A percentile compares a stretch with the other conserved stretches of the same genome.
These are phyloP conservation scores for Oxyura jamaicensis DNA, from an alignment of 2,113 vertebrate genomes.

Conservation along the genomic window DNA sequence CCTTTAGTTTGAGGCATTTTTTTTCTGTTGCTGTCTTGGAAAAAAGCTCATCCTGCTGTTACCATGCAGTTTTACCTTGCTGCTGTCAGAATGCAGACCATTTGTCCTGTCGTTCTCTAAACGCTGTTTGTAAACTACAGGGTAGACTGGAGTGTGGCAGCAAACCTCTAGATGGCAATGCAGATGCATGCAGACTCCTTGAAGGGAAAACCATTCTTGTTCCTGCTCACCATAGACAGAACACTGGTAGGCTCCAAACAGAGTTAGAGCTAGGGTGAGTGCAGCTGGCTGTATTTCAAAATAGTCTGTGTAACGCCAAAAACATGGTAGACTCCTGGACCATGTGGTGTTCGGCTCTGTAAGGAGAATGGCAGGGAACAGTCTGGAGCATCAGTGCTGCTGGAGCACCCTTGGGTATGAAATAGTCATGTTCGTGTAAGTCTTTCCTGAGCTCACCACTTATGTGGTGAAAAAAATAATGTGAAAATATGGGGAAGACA, in stretches of 20 bases:
- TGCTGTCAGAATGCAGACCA: background rate
- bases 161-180: slow-evolving; percentile 65
- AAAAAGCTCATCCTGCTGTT: background rate
- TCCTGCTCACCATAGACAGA: background rate
- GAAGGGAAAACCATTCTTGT: background rate
- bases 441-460: background rate
- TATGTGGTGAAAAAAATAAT: background rate
- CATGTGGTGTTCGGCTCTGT: background rate
- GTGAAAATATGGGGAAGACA: background rate
- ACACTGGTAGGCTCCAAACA: slow-evolving; percentile 10
- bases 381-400: background rate
- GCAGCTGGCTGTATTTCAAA: slow-evolving; percentile 17
- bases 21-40: background rate
- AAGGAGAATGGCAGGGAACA: background rate
- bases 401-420: background rate
- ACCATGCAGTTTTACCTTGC: background rate
- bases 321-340: background rate
- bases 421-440: background rate
- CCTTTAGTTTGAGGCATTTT: background rate
- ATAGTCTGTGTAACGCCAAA: background rate
- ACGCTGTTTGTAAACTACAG: background rate
- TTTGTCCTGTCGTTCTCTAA: background rate
- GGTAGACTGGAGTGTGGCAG: background rate
- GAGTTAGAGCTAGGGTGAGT: slow-evolving; percentile 5
- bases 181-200: background rate